These are phyloP conservation scores for Chalcis sispes DNA, from an alignment of 2,888 invertebrate genomes.

Conservation along the genomic window DNA sequence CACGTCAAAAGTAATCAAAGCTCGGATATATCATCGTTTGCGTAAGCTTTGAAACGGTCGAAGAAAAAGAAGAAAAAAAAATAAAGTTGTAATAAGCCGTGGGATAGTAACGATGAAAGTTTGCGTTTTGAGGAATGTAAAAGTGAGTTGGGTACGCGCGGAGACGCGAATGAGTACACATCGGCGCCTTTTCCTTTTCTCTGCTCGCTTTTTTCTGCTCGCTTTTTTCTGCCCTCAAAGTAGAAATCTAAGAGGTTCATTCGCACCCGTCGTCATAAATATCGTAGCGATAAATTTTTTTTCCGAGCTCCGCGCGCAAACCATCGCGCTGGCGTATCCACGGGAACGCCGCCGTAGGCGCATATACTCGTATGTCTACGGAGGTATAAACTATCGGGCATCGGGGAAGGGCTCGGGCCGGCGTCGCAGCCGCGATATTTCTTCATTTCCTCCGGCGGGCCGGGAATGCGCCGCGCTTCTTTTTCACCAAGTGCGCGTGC, in stretches of 20 bases:
- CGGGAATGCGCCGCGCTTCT: constrained; percentile 15
- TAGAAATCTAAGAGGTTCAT: constrained; percentile 43
- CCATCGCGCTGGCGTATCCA: constrained; percentile 1
- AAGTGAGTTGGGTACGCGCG: constrained; percentile 21
- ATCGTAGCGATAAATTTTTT: constrained; percentile 52
- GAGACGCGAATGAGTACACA: background rate
- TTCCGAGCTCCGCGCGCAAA: no score
- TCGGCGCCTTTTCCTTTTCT: background rate
- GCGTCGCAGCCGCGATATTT: constrained; percentile 47
- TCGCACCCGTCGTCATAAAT: constrained; percentile 48
- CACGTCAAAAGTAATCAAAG: no score
- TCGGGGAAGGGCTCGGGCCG: background rate
- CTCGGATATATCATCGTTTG: no score
- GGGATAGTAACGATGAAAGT: no score
- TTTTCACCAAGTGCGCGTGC: constrained; percentile 24
- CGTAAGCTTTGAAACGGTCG: no score
- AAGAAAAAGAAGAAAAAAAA: no score
- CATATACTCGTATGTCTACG: background rate
- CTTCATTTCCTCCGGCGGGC: constrained; percentile 50
- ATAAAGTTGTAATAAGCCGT: no score
- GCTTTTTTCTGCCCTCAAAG: constrained; percentile 18
- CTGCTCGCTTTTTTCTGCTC: background rate
- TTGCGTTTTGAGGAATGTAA: constrained; percentile 12
- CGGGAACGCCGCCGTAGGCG: background rate
- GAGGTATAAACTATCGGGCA: constrained; percentile 1